Conservation (phyloP, 2,113 vertebrate genomes). For the Chionodraco myersi region DNA sequence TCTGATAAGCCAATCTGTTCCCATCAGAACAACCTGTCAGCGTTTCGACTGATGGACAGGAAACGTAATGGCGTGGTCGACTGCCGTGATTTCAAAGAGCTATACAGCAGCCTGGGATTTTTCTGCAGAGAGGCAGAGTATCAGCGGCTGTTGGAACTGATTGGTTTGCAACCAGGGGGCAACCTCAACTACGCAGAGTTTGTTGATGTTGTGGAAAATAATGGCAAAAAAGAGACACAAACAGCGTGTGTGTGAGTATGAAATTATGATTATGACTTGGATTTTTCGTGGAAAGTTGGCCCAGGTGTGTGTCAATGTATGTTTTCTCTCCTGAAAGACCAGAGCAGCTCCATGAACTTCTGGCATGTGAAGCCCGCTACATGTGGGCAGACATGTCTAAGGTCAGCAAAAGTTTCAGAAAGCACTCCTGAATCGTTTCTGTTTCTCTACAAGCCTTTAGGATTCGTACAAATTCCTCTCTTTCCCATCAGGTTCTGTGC, state of each 20-base stretch:
- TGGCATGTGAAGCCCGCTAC: conserved; percentile 73
- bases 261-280: background rate
- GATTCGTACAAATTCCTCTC: background rate
- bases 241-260: conserved; percentile 47
- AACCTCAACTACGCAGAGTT: conserved; percentile 79
- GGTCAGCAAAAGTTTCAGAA: conserved; percentile 70
- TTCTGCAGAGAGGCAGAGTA: conserved; percentile 71
- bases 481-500: no score
- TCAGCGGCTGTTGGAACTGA: conserved; percentile 66
- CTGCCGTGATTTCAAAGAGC: conserved; percentile 66
- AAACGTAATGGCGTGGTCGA: conserved; percentile 74
- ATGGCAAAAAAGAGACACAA: conserved; percentile 27
- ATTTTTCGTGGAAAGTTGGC: background rate
- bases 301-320: background rate
- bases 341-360: conserved; percentile 83
- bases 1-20: background rate
- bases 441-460: background rate
- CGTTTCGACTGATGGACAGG: conserved; percentile 80
- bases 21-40: conserved; percentile 78
- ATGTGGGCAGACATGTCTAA: conserved; percentile 87
- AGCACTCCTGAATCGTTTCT: background rate
- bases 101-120: conserved; percentile 74
- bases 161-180: conserved; percentile 69
- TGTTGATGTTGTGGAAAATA: conserved; percentile 57
- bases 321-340: conserved; percentile 60